Base-by-base conservation (phyloP, 2,113 vertebrate genomes). In the Etia nguti region DNA sequence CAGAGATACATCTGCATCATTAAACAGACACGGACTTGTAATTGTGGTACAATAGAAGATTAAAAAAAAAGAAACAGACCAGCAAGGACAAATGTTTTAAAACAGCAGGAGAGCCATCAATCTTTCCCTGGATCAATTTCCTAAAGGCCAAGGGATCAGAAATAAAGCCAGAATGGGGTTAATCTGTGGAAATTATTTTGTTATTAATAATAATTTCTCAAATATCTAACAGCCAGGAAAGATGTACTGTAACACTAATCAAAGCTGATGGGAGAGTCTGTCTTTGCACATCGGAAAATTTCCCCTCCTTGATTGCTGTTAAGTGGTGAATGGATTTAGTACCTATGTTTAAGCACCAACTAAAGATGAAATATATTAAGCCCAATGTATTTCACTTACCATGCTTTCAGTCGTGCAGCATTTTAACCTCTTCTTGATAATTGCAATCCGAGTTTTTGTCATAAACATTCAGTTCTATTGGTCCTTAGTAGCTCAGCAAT, bases 151-250 rank as follows among this genome's bases (percentile, higher is more conserved):
- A 46, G 83, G 79, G 94, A 95, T 96, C 95, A 95, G 86, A 92
- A 92, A 94, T 94, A 95, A 94, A 95, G 95, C 93, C 84, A 89
- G 96, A 94, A 93, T 92, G 96, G 91, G 96, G 96, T 97, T 97
- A 97, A 96, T 97, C 94, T 96, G 92, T 90, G 94, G 94, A 96
- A 96, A 97, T 97, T 95, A 96, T 96, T 95, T 96, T 90, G 95
- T 96, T 96, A 97, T 97, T 97, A 97, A 97, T 97, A 97, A 96
- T 96, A 94, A 97, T 97, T 96, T 96, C 95, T 96, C 94, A 95
- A 92, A 96, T 93, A 95, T 96, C 89, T 91, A 95, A 94, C 87
- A 84, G 88, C 92, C 90, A 83, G 94, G 92, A 94, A 97, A 97
- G 96, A 97, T 90, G 90, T 96, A 97, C 95, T 96, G 82, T 92